Base-by-base conservation (phyloP, 2,888 invertebrate species). In the Carcina quercana region DNA sequence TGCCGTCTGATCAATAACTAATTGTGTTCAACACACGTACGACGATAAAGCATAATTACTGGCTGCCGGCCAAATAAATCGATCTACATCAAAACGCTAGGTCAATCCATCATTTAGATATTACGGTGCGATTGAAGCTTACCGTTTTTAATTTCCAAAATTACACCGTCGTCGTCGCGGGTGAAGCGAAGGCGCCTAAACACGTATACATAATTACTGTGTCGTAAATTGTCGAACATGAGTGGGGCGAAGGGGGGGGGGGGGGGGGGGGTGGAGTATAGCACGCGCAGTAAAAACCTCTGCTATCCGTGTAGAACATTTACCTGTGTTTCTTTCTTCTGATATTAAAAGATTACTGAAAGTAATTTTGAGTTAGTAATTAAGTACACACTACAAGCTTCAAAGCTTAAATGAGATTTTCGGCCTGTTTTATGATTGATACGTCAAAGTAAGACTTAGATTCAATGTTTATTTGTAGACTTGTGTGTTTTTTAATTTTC, bases 61-160 rank as follows among this genome's bases (percentile, higher is more conserved):
- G 80, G 80, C 74, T 70, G 68, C 71, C 76, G 66, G 79, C 80
- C 79, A 80, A 82, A 82, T 78, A 71, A 79, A 82, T 82, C 82
- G 82, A 82, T 80, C 74, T 55, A 74, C 79, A 79, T 79, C 75
- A 82, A 76, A 79, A 76, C 69, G 65, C 72, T 69, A 68, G 74
- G 79, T 76, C 80, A 83, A 82, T 82, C 79, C 79, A 82, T 83
- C 82, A 82, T 78, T 82, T 73, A 78, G 80, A 80, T 80, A 80
- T 80, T 75, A 82, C 73, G 59, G 63, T 52, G 59, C 71, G 78
- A 80, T 78, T 79, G 75, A 76, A 74, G 75, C 76, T 73, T 70
- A 79, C 68, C 70, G 69, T 79, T 82, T 83, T 83, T 82, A 83
- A 83, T 83, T 82, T 72, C 80, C 80, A 70, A 83, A 83, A 83